These are phyloP conservation scores for Camarhynchus parvulus DNA, from an alignment of 2,113 vertebrate genomes.

Conservation along the genomic window DNA sequence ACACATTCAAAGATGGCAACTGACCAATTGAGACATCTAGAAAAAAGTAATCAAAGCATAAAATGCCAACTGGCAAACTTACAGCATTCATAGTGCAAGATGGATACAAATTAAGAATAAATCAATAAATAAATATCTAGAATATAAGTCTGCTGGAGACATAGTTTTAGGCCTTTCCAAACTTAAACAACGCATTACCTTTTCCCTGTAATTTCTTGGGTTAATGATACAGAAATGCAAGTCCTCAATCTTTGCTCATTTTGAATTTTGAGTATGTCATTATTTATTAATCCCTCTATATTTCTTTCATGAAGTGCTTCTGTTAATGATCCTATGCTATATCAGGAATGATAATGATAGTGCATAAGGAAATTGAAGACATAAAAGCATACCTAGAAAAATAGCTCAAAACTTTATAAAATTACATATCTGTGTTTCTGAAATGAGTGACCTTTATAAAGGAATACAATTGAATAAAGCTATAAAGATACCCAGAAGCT, in stretches of 20 bases:
- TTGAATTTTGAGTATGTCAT: neutral
- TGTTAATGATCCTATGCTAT: constrained; percentile 3
- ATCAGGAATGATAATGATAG: neutral
- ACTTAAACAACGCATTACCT: neutral
- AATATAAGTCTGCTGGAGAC: neutral
- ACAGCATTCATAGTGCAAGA: neutral
- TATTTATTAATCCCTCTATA: constrained; percentile 34
- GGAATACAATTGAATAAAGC: neutral
- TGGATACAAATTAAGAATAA: neutral
- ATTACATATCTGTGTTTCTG: neutral
- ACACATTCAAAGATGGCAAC: constrained; percentile 16
- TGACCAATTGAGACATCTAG: neutral
- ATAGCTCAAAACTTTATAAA: neutral
- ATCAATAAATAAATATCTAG: neutral
- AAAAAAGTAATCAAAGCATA: neutral
- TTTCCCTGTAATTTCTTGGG: neutral
- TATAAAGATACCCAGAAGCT: neutral
- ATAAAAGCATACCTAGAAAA: neutral
- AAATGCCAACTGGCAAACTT: neutral
- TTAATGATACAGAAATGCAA: constrained; percentile 1
- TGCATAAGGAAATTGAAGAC: neutral
- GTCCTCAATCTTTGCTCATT: neutral
- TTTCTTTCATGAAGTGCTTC: constrained; percentile 23
- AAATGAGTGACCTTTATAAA: neutral
- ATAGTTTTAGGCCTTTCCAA: neutral